Conservation (phyloP, 2,113 vertebrate genomes). For the Boulengeromyrus knoepffleri region DNA sequence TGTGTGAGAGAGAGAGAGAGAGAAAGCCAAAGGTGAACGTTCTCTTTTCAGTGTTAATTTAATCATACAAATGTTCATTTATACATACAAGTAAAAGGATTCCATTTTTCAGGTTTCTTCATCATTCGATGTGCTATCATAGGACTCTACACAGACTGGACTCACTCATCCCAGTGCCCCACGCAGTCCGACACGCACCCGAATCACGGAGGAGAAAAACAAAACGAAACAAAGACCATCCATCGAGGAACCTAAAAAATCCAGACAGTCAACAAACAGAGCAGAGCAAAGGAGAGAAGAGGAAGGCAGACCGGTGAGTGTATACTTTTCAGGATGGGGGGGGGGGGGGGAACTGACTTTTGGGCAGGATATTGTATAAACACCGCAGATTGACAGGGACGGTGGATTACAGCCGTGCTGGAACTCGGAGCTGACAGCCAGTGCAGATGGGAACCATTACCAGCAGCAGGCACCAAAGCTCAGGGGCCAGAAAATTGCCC, state of each 20-base stretch:
- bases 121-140: conserved; percentile 60
- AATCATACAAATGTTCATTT: conserved; percentile 91
- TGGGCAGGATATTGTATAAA: neutral
- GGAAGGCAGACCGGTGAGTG: conserved; percentile 36
- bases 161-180: conserved; percentile 58
- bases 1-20: neutral
- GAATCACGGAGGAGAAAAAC: conserved; percentile 38
- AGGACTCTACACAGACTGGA: conserved; percentile 64
- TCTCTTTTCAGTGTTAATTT: conserved; percentile 83
- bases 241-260: conserved; percentile 46
- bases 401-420: neutral
- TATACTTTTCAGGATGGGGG: conserved; percentile 31
- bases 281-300: conserved; percentile 6
- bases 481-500: neutral
- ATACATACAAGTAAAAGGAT: conserved; percentile 43
- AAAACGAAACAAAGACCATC: neutral
- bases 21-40: neutral
- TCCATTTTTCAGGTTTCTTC: conserved; percentile 49
- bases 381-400: neutral
- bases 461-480: neutral
- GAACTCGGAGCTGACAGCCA: neutral
- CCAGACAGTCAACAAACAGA: conserved; percentile 35
- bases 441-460: neutral
- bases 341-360: conserved; percentile 4
- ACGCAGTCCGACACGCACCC: conserved; percentile 52